Evolutionary conservation across 1,140 invertebrate genomes (phyloP).

Genomic region (Pseudomyrmex pallidus): DNA sequence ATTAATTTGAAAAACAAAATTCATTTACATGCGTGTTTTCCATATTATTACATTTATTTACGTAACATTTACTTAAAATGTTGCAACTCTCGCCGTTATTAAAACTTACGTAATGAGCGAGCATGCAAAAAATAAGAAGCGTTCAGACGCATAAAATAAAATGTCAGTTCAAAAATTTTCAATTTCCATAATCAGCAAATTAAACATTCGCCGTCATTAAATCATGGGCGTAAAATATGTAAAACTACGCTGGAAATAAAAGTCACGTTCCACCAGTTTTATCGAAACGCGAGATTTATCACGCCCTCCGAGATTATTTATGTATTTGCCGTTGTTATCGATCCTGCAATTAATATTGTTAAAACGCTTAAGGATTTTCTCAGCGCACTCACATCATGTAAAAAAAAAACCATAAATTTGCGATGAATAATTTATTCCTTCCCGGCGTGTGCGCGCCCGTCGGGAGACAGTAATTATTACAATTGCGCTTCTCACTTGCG

Average conservation of each 20-base stretch:
- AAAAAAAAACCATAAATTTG: slow-evolving; percentile 57
- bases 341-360: slow-evolving; percentile 57
- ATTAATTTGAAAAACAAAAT: not conserved
- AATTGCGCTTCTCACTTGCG: slow-evolving; percentile 55
- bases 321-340: slow-evolving; percentile 59
- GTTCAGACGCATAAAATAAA: slow-evolving; percentile 19
- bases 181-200: slow-evolving; percentile 52
- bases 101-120: not conserved
- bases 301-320: slow-evolving; percentile 51
- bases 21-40: no score
- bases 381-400: slow-evolving; percentile 40
- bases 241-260: slow-evolving; percentile 46
- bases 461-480: slow-evolving; percentile 57
- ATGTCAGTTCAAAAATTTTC: slow-evolving; percentile 35
- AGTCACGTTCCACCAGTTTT: slow-evolving; percentile 46
- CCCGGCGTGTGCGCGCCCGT: slow-evolving; percentile 3
- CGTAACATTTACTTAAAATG: slow-evolving; percentile 9
- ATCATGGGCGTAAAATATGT: slow-evolving; percentile 56
- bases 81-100: not conserved
- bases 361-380: slow-evolving; percentile 62
- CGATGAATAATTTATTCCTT: slow-evolving; percentile 59
- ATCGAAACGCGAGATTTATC: slow-evolving; percentile 50
- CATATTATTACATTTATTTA: not conserved
- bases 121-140: slow-evolving; percentile 35
- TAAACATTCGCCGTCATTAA: slow-evolving; percentile 55